Evolutionary conservation across 2,888 invertebrate genomes (phyloP), one percentile per base, ranked within the genome.

Genomic region (Tinea trinotella): DNA sequence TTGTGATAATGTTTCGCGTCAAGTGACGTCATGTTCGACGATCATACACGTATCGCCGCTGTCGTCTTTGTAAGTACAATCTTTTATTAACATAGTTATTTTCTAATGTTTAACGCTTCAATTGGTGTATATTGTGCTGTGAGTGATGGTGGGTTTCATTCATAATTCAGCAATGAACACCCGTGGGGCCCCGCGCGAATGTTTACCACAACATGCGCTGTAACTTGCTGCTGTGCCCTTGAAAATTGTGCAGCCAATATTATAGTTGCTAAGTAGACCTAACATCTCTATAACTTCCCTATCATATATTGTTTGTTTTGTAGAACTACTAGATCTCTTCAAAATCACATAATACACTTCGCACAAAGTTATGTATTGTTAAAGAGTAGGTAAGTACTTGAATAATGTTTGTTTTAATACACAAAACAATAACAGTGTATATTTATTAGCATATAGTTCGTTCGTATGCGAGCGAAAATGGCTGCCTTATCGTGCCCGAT

Each of bases 11-110:
- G 74, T 76, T 76, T 79, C 82, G 84, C 84, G 82, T 80, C 83
- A 79, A 83, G 81, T 87, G 87, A 87, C 87, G 87, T 87, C 87
- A 87, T 87, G 87, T 84, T 76, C 80, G 84, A 78, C 74, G 74
- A 66, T 67, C 68, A 83, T 76, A 86, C 87, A 86, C 87, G 86
- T 84, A 85, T 79, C 78, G 83, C 79, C 67, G 68, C 71, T 75
- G 82, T 70, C 74, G 75, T 84, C 76, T 81, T 80, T 78, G 87
- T 87, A 74, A 85, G 86, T 87, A 82, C 81, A 82, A 82, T 81
- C 76, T 72, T 74, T 76, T 78, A 82, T 79, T 82, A 76, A 74
- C 75, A 65, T 70, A 72, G 63, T 66, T 68, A 64, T 70, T 71
- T 65, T 54, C 44, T 44, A 18, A 17, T 44, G 6, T 22, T 44